Percentiles rank a stretch among this genome's conserved stretches.
phyloP scores from a whole-genome alignment of 2,113 vertebrate species.

The Centropus bengalensis region DNA sequence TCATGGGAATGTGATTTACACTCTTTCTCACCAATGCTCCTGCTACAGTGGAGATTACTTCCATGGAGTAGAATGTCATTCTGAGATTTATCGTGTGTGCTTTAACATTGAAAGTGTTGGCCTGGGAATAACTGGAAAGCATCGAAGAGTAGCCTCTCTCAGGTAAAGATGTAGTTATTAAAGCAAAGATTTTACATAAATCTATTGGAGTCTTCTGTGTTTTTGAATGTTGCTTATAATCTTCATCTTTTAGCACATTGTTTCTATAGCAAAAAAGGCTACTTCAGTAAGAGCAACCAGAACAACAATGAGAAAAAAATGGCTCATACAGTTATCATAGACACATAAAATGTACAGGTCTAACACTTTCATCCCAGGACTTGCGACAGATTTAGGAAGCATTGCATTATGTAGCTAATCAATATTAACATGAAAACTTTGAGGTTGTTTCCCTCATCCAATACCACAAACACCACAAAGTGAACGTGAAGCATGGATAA shows the following conservation, averaged over 20 bases:
- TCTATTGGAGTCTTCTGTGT: background rate
- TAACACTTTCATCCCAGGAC: background rate
- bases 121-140: background rate
- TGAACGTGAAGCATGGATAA: background rate
- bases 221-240: background rate
- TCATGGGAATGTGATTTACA: conserved; percentile 60
- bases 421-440: background rate
- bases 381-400: background rate
- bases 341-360: accelerated
- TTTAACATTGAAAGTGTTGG: background rate
- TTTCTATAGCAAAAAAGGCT: background rate
- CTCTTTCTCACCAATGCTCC: background rate
- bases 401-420: background rate
- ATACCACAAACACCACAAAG: background rate
- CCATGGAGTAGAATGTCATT: background rate
- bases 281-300: background rate
- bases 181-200: background rate
- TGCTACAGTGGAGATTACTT: background rate
- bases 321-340: background rate
- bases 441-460: background rate
- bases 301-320: background rate
- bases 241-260: background rate
- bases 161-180: background rate
- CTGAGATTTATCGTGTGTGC: conserved; percentile 3
- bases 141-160: background rate